Evolutionary conservation across 1,140 invertebrate genomes (phyloP), one percentile per base, ranked within the genome.

Genomic region (Nymphalis io): DNA sequence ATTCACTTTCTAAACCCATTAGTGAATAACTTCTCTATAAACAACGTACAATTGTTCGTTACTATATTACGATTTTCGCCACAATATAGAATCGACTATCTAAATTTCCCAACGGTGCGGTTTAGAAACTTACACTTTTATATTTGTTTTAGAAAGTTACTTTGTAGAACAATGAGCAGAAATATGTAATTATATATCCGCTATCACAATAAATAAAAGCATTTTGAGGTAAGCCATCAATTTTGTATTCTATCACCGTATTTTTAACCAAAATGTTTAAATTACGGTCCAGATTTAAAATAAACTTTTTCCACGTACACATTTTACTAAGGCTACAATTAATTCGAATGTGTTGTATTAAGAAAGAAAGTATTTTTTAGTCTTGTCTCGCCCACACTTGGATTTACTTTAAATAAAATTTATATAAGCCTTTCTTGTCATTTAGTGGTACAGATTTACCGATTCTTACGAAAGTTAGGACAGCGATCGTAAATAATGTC

Each of bases 401-500:
- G 16, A 63, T 16, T 51, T 48, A 59, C 33, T 48, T 46, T 67
- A 33, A 59, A 46, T 55, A 27, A 55, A 55, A 67, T 68, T 40
- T 27, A 46, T 57, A 62, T 16, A 44, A 69, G 15, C 39, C 6
- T 18, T 44, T 20, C 21, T 62, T 62, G 57, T 60, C 60, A 67
- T 68, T 68, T 44, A 33, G 38, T 59, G 39, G 63, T 33, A 61
- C 59, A 65, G 58, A 70, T 66, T 68, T 70, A 72, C 61, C 44
- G 65, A 71, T 72, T 46, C 62, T 60, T 70, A 61, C 61, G 62
- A 81, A 81, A 80, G 66, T 65, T 73, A 72, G 65, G 71, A 79
- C 76, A 68, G 64, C 61, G 68, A 72, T 84, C 85, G 85, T 90
- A 89, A 89, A 90, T 90, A 90, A 88, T 88, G 80, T 80, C 76